phyloP scores from a whole-genome alignment of 2,113 vertebrate genomes.

The Xyrauchen texanus region DNA sequence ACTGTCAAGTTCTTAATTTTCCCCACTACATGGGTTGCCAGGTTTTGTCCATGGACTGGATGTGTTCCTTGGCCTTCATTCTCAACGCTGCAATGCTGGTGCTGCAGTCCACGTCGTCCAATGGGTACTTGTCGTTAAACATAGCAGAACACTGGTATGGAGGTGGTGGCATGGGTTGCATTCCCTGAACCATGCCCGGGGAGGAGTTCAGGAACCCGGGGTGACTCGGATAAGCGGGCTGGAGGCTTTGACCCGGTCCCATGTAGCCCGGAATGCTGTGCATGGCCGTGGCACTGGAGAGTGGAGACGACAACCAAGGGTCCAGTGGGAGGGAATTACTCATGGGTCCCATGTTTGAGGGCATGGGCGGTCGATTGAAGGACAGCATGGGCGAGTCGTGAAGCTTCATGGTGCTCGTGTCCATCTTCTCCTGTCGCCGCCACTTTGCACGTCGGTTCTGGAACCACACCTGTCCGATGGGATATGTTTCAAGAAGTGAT shows the following conservation, averaged over 20 bases:
- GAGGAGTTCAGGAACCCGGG: conserved; percentile 77
- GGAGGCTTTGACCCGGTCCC: conserved; percentile 82
- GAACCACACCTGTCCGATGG: conserved; percentile 84
- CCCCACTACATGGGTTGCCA: conserved; percentile 87
- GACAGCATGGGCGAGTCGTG: conserved; percentile 85
- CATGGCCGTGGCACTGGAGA: conserved; percentile 80
- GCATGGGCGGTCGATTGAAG: conserved; percentile 82
- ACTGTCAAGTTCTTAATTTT: background rate
- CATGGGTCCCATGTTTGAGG: conserved; percentile 75
- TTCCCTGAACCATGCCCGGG: conserved; percentile 78
- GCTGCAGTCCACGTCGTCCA: conserved; percentile 84
- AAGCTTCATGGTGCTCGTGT: conserved; percentile 83
- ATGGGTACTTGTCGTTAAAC: conserved; percentile 86
- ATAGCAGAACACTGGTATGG: conserved; percentile 82
- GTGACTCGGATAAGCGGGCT: conserved; percentile 78
- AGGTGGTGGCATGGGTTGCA: conserved; percentile 82
- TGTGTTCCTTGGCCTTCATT: conserved; percentile 93
- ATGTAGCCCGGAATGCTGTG: conserved; percentile 85
- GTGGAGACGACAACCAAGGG: conserved; percentile 87
- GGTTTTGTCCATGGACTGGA: conserved; percentile 90
- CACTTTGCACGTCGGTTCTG: conserved; percentile 92
- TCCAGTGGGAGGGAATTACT: conserved; percentile 82
- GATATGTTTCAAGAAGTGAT: too few relatives aligned
- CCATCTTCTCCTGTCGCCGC: conserved; percentile 91
- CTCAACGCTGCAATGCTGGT: conserved; percentile 88